These are phyloP conservation scores for Grammomys surdaster DNA, from an alignment of 2,113 vertebrate species.

Conservation along the genomic window DNA sequence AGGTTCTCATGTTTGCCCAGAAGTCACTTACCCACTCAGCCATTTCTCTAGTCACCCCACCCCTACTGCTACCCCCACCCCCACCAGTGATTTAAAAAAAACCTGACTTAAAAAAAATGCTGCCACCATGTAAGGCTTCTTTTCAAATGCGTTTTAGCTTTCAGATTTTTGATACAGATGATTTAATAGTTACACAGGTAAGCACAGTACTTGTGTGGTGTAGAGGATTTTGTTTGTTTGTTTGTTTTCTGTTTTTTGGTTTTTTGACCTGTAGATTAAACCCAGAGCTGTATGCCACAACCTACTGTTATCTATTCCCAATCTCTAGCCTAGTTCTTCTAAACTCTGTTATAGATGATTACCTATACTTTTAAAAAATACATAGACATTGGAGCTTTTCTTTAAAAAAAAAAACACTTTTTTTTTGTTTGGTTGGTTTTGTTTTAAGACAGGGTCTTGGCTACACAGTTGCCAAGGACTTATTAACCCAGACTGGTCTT, in stretches of 20 bases:
- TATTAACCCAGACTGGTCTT: neutral
- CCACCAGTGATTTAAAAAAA: neutral
- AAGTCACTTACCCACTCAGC: neutral
- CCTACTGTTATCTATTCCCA: neutral
- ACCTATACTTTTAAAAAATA: neutral
- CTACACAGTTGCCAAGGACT: neutral
- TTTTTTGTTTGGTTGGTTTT: neutral
- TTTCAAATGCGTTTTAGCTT: neutral
- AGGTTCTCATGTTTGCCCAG: neutral
- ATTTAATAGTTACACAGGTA: neutral
- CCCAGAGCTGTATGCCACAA: neutral
- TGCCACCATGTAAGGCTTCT: neutral
- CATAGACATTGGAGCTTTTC: neutral
- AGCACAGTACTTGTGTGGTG: neutral
- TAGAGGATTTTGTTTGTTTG: neutral
- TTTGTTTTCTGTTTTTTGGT: neutral
- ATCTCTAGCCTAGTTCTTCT: neutral
- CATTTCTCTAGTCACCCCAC: neutral
- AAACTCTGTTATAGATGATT: neutral
- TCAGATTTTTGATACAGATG: neutral
- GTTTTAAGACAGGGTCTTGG: neutral
- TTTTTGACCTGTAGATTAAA: neutral
- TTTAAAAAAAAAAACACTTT: neutral
- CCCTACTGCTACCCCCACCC: neutral
- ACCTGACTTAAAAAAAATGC: slow-evolving; percentile 1